These are phyloP conservation scores for Acestrorhynchus altus DNA, from an alignment of 2,797 vertebrate species.

Conservation along the genomic window DNA sequence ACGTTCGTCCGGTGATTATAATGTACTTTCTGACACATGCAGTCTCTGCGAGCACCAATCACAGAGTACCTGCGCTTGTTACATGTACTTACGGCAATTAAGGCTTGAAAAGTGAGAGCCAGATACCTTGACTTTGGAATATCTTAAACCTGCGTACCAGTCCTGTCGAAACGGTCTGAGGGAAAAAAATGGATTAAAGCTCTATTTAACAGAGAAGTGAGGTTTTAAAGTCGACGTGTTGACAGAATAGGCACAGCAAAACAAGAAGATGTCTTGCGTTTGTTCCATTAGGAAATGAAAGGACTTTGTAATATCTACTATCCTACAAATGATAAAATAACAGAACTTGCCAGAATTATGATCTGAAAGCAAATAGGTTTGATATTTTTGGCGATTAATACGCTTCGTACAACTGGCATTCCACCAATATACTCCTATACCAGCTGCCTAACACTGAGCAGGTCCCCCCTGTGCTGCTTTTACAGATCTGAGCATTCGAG, in stretches of 20 bases:
- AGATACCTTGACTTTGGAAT: neutral
- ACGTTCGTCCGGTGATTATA: neutral
- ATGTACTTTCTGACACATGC: conserved; percentile 8
- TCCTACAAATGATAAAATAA: conserved; percentile 8
- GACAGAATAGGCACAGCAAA: conserved; percentile 79
- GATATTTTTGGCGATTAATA: neutral
- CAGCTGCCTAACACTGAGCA: too few species aligned
- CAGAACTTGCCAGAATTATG: conserved; percentile 14
- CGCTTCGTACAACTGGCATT: neutral
- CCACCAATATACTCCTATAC: too few species aligned
- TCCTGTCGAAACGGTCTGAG: conserved; percentile 75
- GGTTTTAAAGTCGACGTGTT: conserved; percentile 76
- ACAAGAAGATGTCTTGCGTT: conserved; percentile 17
- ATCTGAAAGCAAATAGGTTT: conserved; percentile 16
- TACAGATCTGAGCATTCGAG: too few species aligned
- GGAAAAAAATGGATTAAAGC: conserved; percentile 77
- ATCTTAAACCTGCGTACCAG: conserved; percentile 28
- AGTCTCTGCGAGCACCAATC: neutral
- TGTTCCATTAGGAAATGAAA: conserved; percentile 19
- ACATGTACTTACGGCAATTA: neutral
- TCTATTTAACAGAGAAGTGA: conserved; percentile 77
- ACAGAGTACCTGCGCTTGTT: neutral
- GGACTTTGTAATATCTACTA: conserved; percentile 25
- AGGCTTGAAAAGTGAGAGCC: neutral
- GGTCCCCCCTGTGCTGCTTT: too few species aligned